Base-by-base conservation (phyloP, 2,888 invertebrate species). In the Archips xylosteana region DNA sequence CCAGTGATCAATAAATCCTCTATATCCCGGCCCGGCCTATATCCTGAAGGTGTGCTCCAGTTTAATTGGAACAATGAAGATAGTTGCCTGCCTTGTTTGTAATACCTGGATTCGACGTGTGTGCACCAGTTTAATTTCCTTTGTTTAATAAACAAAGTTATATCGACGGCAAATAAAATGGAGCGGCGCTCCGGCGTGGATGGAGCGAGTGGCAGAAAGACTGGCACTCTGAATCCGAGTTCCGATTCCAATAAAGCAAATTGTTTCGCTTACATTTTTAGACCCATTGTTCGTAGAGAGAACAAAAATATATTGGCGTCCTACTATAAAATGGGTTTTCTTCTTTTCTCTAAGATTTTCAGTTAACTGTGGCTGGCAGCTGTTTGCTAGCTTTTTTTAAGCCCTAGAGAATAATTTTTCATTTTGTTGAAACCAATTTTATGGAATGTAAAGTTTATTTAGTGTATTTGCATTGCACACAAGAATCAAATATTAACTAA, bases 111-210 rank as follows among this genome's bases (percentile, higher is more conserved):
- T 60, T 74, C 88, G 90, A 91, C 90, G 91, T 91, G 88, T 91
- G 90, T 87, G 88, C 90, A 89, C 89, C 85, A 88, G 88, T 89
- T 90, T 88, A 89, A 87, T 87, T 89, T 84, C 82, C 86, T 84
- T 86, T 88, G 84, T 85, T 88, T 85, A 85, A 88, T 84, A 81
- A 85, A 84, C 80, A 78, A 78, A 82, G 78, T 78, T 81, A 82
- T 81, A 81, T 80, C 70, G 36, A 65, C 78, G 84, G 81, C 82
- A 86, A 89, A 85, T 80, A 85, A 86, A 88, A 88, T 80, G 83
- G 84, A 84, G 83, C 64, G 47, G 32, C 49, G 32, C 65, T 13
- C 66, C 15, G 47, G 78, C 78, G 80, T 78, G 80, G 85, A 83
- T 45, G 85, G 85, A 83, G 23, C 64, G 60, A 34, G 51, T 49